Conservation (phyloP, 2,888 invertebrate species). For the Eulithis prunata region DNA sequence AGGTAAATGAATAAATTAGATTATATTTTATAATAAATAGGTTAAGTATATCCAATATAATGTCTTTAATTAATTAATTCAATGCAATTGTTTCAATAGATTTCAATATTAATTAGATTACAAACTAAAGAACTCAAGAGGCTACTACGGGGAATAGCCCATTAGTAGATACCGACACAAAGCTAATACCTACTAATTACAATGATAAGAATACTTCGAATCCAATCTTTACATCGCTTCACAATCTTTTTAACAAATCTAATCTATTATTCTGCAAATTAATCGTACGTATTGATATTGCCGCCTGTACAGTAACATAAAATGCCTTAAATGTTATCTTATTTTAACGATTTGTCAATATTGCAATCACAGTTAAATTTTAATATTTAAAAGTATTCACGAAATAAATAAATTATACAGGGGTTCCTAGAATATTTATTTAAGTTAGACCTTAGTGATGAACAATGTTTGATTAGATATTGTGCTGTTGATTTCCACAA, state of each 20-base stretch:
- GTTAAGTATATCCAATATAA: too few relatives aligned
- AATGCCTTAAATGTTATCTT: constrained; percentile 23
- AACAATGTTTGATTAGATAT: too few relatives aligned
- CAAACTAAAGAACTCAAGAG: too few relatives aligned
- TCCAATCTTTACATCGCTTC: constrained; percentile 11
- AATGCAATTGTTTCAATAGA: too few relatives aligned
- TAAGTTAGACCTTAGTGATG: too few relatives aligned
- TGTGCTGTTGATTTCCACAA: too few relatives aligned
- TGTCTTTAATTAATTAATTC: too few relatives aligned
- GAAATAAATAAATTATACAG: constrained; percentile 4
- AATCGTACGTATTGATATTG: constrained; percentile 15
- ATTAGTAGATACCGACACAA: constrained; percentile 1
- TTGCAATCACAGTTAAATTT: constrained; percentile 51
- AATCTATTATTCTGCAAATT: constrained; percentile 10
- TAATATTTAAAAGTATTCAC: constrained; percentile 6
- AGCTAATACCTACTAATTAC: constrained; percentile 9
- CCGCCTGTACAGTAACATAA: constrained; percentile 8
- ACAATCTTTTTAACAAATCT: constrained; percentile 19
- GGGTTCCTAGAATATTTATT: not conserved
- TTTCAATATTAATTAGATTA: too few relatives aligned
- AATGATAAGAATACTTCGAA: constrained; percentile 13
- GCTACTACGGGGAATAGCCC: not conserved
- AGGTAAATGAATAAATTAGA: too few relatives aligned
- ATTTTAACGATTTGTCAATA: constrained; percentile 39
- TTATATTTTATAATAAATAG: too few relatives aligned